phyloP scores from a whole-genome alignment of 2,797 vertebrate species.

The Urophycis tenuis region DNA sequence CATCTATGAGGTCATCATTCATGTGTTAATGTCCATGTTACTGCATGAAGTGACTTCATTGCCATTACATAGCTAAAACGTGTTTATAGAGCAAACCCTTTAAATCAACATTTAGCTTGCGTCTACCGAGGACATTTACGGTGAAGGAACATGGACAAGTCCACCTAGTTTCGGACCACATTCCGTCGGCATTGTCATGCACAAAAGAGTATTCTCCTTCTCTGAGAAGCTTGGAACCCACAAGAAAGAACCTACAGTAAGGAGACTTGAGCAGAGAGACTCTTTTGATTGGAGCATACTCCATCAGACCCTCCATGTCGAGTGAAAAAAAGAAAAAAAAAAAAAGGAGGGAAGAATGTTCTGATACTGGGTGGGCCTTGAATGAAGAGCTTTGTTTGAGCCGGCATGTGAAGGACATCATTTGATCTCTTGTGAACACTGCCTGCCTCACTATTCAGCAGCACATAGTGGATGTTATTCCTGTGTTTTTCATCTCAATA shows the following conservation, averaged over 20 bases:
- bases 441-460: conserved; percentile 22
- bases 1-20: not conserved
- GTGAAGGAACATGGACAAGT: not conserved
- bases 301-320: not conserved
- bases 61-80: not conserved
- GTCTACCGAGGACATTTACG: not conserved
- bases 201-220: not conserved
- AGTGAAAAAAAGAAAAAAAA: conserved; percentile 36
- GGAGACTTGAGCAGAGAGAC: not conserved
- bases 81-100: not conserved
- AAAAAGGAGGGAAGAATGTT: conserved; percentile 40
- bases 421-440: conserved; percentile 65
- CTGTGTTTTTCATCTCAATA: not conserved
- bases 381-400: conserved; percentile 62
- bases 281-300: not conserved
- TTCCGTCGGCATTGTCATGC: not conserved
- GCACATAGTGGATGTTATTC: not conserved
- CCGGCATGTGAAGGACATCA: conserved; percentile 56
- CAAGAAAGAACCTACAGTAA: not conserved
- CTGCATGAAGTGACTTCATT: not conserved
- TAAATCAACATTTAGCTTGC: not conserved
- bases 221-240: not conserved
- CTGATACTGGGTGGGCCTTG: conserved; percentile 30
- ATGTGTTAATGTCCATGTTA: not conserved
- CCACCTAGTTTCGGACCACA: not conserved